Evolutionary conservation across 2,797 vertebrate genomes (phyloP), one percentile per base, ranked within the genome.

Genomic region (Manis pentadactyla): DNA sequence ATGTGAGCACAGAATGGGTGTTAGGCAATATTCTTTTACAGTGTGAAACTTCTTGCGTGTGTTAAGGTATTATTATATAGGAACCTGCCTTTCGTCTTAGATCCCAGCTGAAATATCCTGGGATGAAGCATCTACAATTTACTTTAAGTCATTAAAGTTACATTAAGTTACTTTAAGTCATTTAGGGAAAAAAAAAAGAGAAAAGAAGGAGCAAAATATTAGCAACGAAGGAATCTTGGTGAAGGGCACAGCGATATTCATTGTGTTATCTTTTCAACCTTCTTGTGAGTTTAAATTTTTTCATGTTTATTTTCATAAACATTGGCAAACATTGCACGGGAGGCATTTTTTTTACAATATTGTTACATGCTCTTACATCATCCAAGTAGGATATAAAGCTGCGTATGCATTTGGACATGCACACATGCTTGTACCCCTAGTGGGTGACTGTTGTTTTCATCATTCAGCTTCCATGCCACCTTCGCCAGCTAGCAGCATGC

Each of bases 301-400:
- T 39, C 15, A 8, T 49, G 55, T 19, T 42, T 42, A 29, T 19
- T 68, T 85, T 59, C 13, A 21, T 27, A 55, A 63, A 69, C 31
- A 46, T 2, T 27, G 63, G 19, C 31, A 23, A n/a, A 34, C 19
- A 21, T 37, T 39, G 10, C 13, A 2, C 0, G 27, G 69, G 71
- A 2, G 25, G 37, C 29, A 7, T 51, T 66, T 53, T 53, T 46
- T 23, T n/a, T 21, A 21, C 15, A 2, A 42, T 15, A 51, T 3
- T 23, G 37, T 14, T 23, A 2, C 9, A 29, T n/a, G 4, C 37
- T 7, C 2, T 9, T n/a, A 37, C 0, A 6, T n/a, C 46, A n/a
- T 27, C 37, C 2, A 25, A 42, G 61, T 1, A 25, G 15, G 29
- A 7, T 7, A 49, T 2, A 19, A 17, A 57, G 61, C 17, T 27